phyloP scores from a whole-genome alignment of 2,113 vertebrate genomes.

The Seriola quinqueradiata region DNA sequence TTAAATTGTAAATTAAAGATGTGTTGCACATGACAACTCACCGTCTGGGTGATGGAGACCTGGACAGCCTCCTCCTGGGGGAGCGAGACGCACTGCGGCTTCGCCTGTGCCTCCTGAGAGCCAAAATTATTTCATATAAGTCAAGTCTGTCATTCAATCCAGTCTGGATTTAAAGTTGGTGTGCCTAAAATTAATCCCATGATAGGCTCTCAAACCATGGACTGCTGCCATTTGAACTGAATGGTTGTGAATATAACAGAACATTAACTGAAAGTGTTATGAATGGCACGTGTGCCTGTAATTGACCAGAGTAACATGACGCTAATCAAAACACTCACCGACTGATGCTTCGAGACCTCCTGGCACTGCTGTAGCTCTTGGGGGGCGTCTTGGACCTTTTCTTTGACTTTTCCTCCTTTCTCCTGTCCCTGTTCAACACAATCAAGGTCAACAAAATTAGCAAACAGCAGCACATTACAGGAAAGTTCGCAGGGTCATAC shows the following conservation, averaged over 20 bases:
- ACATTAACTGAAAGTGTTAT: not conserved
- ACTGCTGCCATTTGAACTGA: not conserved
- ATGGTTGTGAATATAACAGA: too few species aligned
- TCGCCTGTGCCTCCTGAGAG: constrained; percentile 84
- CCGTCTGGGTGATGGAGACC: constrained; percentile 93
- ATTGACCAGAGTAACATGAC: too few species aligned
- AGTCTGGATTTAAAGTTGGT: not conserved
- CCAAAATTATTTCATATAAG: not conserved
- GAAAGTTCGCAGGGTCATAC: not conserved
- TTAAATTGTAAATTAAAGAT: not conserved
- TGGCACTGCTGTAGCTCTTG: constrained; percentile 97
- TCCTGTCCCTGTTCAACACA: constrained; percentile 88
- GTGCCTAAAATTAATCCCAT: not conserved
- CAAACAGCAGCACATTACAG: not conserved
- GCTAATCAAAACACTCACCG: constrained; percentile 82
- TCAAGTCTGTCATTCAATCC: not conserved
- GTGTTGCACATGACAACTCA: constrained; percentile 61
- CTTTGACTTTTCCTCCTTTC: constrained; percentile 96
- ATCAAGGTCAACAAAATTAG: not conserved
- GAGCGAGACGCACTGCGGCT: constrained; percentile 92
- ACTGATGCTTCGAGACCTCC: constrained; percentile 93
- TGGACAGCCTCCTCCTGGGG: constrained; percentile 90
- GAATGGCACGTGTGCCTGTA: too few species aligned
- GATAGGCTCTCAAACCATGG: not conserved
- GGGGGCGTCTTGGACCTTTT: constrained; percentile 98